These are phyloP conservation scores for Drosophila navojoa DNA, from an alignment of 1,140 invertebrate species.

Conservation along the genomic window DNA sequence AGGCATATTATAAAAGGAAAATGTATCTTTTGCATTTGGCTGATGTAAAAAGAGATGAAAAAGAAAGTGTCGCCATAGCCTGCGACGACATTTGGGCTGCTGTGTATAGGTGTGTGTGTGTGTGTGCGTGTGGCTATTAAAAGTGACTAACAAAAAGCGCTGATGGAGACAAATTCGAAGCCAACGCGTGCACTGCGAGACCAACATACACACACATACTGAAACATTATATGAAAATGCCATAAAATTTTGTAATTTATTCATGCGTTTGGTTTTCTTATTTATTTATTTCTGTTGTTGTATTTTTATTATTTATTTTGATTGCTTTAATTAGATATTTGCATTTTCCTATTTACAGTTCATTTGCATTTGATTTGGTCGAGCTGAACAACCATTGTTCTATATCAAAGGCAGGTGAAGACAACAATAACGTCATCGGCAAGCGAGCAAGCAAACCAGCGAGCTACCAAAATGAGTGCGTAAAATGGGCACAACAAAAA, in stretches of 20 bases:
- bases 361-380: constrained; percentile 56
- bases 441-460: constrained; percentile 17
- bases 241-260: constrained; percentile 32
- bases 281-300: constrained; percentile 9
- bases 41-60: constrained; percentile 63
- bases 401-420: constrained; percentile 50
- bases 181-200: constrained; percentile 13
- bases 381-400: constrained; percentile 29
- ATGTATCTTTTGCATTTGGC: constrained; percentile 52
- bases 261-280: constrained; percentile 19
- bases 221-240: constrained; percentile 21
- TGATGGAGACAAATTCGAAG: constrained; percentile 52
- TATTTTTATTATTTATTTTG: constrained; percentile 63
- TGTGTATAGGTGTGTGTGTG: constrained; percentile 13
- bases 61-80: constrained; percentile 70
- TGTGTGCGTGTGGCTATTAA: constrained; percentile 65
- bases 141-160: constrained; percentile 60
- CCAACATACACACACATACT: neutral
- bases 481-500: constrained; percentile 21
- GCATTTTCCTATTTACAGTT: constrained; percentile 47
- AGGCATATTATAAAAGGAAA: constrained; percentile 48
- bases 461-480: constrained; percentile 26
- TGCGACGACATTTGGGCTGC: constrained; percentile 34
- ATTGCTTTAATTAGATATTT: constrained; percentile 61
- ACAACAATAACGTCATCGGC: constrained; percentile 69